Conservation (phyloP, 2,113 vertebrate genomes). For the Todiramphus saurophagus region DNA sequence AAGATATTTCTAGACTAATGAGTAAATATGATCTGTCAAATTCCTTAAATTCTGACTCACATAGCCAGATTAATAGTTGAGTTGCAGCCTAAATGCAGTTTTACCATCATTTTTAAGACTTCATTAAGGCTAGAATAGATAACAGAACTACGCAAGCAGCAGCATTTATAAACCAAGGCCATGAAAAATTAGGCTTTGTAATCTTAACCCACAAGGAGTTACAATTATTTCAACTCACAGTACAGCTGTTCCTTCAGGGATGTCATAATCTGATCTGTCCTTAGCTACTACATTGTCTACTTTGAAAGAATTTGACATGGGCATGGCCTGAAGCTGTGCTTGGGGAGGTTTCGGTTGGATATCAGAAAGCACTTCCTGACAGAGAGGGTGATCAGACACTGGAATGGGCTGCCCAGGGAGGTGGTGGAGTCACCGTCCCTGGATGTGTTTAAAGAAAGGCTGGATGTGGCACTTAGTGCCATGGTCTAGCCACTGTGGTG, state of each 20-base stretch:
- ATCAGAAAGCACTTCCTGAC: too few relatives aligned
- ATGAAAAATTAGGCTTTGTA: not conserved
- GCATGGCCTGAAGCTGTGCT: too few relatives aligned
- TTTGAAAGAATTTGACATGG: not conserved
- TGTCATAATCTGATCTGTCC: not conserved
- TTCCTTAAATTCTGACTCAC: not conserved
- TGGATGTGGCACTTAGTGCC: too few relatives aligned
- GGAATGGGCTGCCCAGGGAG: too few relatives aligned
- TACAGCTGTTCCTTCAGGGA: not conserved
- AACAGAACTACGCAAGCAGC: not conserved
- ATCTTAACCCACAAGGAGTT: not conserved
- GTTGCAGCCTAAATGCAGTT: not conserved
- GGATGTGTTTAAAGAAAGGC: too few relatives aligned
- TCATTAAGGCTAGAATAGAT: not conserved
- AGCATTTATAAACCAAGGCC: not conserved
- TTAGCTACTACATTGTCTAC: not conserved
- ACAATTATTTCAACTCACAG: not conserved
- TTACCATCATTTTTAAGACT: not conserved
- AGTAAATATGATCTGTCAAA: not conserved
- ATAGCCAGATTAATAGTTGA: not conserved
- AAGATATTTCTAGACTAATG: not conserved
- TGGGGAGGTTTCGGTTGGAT: too few relatives aligned
- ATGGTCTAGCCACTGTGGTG: too few relatives aligned
- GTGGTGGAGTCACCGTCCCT: too few relatives aligned
- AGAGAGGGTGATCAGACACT: too few relatives aligned